phyloP scores from a whole-genome alignment of 2,113 vertebrate genomes.

The human (Homo sapiens) region GRCh38 chr1:88015501-88016000 shows the following conservation, averaged over 20 bases:
- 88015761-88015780: neutral
- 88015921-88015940: neutral
- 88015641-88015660: neutral
- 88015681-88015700: neutral
- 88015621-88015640: neutral
- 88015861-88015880: neutral
- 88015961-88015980: constrained; percentile 9
- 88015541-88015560: neutral
- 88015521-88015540: neutral
- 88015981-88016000: neutral
- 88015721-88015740: constrained; percentile 24
- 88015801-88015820: neutral
- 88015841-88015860: neutral
- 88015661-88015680: neutral
- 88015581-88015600: neutral
- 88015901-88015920: neutral
- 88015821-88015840: neutral
- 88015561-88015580: neutral
- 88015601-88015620: neutral
- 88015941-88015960: neutral
- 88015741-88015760: neutral
- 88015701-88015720: neutral
- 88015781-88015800: neutral
- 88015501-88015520: neutral
- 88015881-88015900: constrained; percentile 25